A percentile compares a stretch with the other conserved stretches of the same genome.
Conservation (phyloP, 1,140 invertebrate species). For the Drosophila rhopaloa region DNA sequence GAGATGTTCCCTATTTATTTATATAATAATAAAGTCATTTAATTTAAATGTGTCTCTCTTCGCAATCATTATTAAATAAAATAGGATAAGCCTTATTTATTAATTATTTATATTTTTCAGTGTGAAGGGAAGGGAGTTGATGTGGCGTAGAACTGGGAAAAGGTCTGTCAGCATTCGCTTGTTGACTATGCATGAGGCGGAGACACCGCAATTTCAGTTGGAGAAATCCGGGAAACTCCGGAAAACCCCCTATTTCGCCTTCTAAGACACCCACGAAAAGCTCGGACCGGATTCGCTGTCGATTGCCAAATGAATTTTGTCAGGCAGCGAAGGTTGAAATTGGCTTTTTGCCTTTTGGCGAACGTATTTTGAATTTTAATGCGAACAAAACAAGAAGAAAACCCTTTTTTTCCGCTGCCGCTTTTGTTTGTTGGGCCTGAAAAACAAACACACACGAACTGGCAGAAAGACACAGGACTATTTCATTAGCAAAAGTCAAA, state of each 20-base stretch:
- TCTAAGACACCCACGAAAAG: conserved; percentile 3
- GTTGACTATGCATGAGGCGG: conserved; percentile 70
- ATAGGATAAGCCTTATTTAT: not conserved
- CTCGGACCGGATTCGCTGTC: conserved; percentile 31
- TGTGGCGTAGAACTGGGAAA: not conserved
- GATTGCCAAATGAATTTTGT: conserved; percentile 79
- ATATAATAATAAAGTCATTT: no score
- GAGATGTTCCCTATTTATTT: no score
- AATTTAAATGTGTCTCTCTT: no score
- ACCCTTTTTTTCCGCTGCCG: conserved; percentile 40
- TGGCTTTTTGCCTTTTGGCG: conserved; percentile 77
- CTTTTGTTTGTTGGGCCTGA: conserved; percentile 18
- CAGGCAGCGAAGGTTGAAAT: conserved; percentile 78
- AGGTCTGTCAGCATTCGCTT: conserved; percentile 19
- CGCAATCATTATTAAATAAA: not conserved
- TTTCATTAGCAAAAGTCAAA: conserved; percentile 70
- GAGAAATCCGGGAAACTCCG: conserved; percentile 35
- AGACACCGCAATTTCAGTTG: conserved; percentile 36
- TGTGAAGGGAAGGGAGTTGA: not conserved
- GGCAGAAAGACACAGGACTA: conserved; percentile 30
- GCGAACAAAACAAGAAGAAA: conserved; percentile 25
- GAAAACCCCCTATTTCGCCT: conserved; percentile 4
- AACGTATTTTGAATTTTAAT: conserved; percentile 82
- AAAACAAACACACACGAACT: conserved; percentile 30
- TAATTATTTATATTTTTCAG: not conserved